Evolutionary conservation across 2,888 invertebrate species (phyloP).

Genomic region (Leptopilina syphax): DNA sequence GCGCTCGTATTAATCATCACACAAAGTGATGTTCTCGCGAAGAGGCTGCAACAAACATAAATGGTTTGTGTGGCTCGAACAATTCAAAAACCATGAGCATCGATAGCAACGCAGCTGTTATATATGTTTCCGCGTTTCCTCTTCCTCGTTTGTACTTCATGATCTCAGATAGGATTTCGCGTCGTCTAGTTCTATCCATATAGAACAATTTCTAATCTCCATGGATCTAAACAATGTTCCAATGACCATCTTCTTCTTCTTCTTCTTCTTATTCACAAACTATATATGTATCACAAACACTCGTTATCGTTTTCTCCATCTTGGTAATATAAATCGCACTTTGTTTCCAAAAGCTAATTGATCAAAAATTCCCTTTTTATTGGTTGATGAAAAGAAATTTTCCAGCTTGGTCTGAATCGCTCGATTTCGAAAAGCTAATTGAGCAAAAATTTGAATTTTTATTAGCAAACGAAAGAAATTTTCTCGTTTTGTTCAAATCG

Average conservation of each 20-base stretch:
- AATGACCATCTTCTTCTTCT: background rate
- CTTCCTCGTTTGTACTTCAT: constrained; percentile 29
- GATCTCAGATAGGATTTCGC: constrained; percentile 24
- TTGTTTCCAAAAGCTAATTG: no score
- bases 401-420: no score
- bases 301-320: no score
- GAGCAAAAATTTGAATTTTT: no score
- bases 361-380: no score
- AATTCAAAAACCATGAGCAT: background rate
- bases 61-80: background rate
- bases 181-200: no score
- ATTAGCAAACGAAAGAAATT: no score
- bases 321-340: no score
- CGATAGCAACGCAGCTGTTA: constrained; percentile 17
- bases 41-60: background rate
- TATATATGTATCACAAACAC: background rate
- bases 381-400: no score
- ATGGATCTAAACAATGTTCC: background rate
- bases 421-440: no score
- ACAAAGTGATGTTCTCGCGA: constrained; percentile 41
- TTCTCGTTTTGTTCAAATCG: no score
- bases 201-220: background rate
- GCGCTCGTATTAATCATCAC: constrained; percentile 59
- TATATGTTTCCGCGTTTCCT: constrained; percentile 21
- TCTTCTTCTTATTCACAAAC: background rate